Conservation (phyloP, 2,888 invertebrate species). For the Nomada ferruginata region DNA sequence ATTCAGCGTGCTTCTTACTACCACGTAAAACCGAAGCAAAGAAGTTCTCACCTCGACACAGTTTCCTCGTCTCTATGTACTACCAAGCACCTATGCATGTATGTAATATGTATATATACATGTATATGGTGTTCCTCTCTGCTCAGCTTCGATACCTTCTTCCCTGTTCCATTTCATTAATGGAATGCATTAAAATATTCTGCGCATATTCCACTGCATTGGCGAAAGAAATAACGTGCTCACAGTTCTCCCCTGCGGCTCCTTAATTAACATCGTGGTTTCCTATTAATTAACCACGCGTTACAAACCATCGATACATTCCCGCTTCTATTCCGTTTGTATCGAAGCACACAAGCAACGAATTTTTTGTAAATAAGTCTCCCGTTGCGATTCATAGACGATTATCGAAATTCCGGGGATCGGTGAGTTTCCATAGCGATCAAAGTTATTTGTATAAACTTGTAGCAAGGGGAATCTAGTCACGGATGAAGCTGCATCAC, state of each 20-base stretch:
- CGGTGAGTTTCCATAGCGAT: background rate
- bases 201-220: slow-evolving; percentile 22
- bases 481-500: background rate
- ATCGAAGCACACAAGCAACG: background rate
- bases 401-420: background rate
- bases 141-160: slow-evolving; percentile 4
- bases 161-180: slow-evolving; percentile 37
- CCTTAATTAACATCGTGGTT: slow-evolving; percentile 7
- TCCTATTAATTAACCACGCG: slow-evolving; percentile 24
- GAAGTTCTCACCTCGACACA: slow-evolving; percentile 44
- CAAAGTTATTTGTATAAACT: background rate
- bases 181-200: slow-evolving; percentile 47
- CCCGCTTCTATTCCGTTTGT: too few species aligned
- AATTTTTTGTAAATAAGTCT: background rate
- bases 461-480: background rate
- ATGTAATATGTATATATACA: too few species aligned
- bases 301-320: background rate
- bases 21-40: slow-evolving; percentile 30
- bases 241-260: background rate
- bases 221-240: too few species aligned
- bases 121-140: slow-evolving; percentile 1
- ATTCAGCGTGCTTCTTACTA: slow-evolving; percentile 17
- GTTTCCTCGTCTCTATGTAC: slow-evolving; percentile 7
- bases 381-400: background rate
- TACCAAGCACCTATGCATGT: too few species aligned